Evolutionary conservation across 2,113 vertebrate species (phyloP), one percentile per base, ranked within the genome.

Genomic region (Amphiprion percula): DNA sequence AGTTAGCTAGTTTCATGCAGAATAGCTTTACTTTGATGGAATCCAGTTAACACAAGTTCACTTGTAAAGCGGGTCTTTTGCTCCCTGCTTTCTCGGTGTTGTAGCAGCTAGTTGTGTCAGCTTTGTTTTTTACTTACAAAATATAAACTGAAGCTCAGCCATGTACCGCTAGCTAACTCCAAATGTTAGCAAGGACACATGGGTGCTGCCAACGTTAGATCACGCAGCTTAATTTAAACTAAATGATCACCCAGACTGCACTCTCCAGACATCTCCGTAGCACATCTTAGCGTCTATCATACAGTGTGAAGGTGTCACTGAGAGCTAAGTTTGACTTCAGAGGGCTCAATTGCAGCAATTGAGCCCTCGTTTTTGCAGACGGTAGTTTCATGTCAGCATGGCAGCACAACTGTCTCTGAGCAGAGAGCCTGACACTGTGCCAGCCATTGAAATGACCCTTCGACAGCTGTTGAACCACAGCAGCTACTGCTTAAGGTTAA

Each of bases 151-250:
- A 44, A 17, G 16, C 2, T 41, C 2, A 1, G 53, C 10, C 3
- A 10, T 23, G 9, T 41, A 19, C 14, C 33, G 2, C 12, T 54
- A 24, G 55, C 62, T 64, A n/a, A 54, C 49, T 61, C 14, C 24
- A 14, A 59, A n/a, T 24, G 67, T 73, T 86, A 80, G 79, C 84
- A 62, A 41, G 55, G 73, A 63, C 80, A 90, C 84, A 87, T 92
- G 83, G 75, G 37, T 3, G 15, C 5, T 33, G 68, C 66, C 60
- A 41, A 12, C 23, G 17, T 69, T 62, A 66, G 61, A 21, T 79
- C 79, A 83, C 8, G 65, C 21, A 65, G 47, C 82, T 41, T 67
- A 53, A 65, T 85, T 81, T 71, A 74, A 70, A 72, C 50, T 23
- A 60, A 49, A 52, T 65, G 2, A 11, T 26, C 10, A 24, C 28